Evolutionary conservation across 2,888 invertebrate species (phyloP), one percentile per base, ranked within the genome.

Genomic region (Sympetrum striolatum): DNA sequence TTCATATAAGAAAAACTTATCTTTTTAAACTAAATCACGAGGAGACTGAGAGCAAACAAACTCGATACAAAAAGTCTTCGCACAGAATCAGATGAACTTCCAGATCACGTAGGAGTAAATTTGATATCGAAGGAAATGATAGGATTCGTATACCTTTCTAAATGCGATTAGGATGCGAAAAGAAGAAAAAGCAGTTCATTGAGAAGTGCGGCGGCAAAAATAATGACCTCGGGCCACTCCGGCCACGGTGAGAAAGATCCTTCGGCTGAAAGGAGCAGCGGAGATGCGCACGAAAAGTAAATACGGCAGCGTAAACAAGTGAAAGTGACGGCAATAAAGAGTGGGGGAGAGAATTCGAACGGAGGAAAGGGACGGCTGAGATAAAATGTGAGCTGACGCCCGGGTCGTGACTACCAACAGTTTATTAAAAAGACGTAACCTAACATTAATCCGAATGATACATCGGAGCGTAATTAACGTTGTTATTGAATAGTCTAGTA

Each of bases 241-340:
- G 15, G 60, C 73, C 25, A n/a, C 25, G 73, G 73, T 90, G 91
- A 91, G 90, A 90, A 25, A 64, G 73, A 31, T 81, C 90, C 91
- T 86, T 81, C 90, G 44, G 91, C 79, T 81, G 90, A 91, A 91
- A 90, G 90, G 90, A 91, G 91, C 64, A 90, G 91, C 79, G 90
- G 90, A 80, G 90, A 64, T 64, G 90, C 80, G 92, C 93, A 93
- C 93, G 93, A 93, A 93, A 93, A 93, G 93, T 93, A 93, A 93
- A 93, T 93, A 93, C 93, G 93, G 93, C 93, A 93, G 93, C 93
- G 92, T 93, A 92, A 92, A 93, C 92, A 93, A 93, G 93, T 92
- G 92, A 92, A 93, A 93, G 93, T 93, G 93, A 93, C 93, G 93
- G 93, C 93, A 93, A 92, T 92, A 92, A 92, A 92, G n/a, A 91